Conservation (phyloP, 1,140 invertebrate species). For the Heterodera carotae region DNA sequence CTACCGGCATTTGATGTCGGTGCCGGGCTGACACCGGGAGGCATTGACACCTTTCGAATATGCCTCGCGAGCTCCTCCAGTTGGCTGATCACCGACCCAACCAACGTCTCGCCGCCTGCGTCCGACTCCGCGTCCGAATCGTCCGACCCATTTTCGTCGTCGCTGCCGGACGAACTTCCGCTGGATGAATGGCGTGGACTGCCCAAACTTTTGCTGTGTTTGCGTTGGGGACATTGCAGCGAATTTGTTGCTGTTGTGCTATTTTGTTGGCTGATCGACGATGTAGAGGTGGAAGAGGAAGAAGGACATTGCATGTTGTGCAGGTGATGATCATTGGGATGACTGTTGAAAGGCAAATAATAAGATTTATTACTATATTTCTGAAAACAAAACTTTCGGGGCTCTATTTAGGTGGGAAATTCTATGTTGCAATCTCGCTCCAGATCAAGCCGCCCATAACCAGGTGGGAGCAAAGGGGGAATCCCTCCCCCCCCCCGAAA, state of each 20-base stretch:
- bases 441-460: too few relatives aligned
- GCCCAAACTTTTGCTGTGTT: slow-evolving; percentile 27
- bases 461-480: too few relatives aligned
- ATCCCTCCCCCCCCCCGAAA: too few relatives aligned
- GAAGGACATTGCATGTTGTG: background rate
- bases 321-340: slow-evolving; percentile 1
- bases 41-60: slow-evolving; percentile 47
- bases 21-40: slow-evolving; percentile 30
- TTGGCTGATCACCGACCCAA: slow-evolving; percentile 44
- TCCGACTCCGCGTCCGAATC: slow-evolving; percentile 28
- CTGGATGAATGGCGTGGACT: slow-evolving; percentile 8
- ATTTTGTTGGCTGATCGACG: background rate
- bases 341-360: background rate
- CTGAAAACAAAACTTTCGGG: too few relatives aligned
- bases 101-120: slow-evolving; percentile 36
- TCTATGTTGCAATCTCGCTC: too few relatives aligned
- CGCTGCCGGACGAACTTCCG: slow-evolving; percentile 10
- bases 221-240: background rate
- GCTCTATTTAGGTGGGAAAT: too few relatives aligned
- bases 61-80: slow-evolving; percentile 42
- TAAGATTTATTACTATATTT: too few relatives aligned
- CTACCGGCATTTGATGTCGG: background rate
- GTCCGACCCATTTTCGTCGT: slow-evolving; percentile 18
- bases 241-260: background rate
- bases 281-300: background rate